phyloP scores from a whole-genome alignment of 1,140 invertebrate genomes.

The Dendrolimus punctatus region DNA sequence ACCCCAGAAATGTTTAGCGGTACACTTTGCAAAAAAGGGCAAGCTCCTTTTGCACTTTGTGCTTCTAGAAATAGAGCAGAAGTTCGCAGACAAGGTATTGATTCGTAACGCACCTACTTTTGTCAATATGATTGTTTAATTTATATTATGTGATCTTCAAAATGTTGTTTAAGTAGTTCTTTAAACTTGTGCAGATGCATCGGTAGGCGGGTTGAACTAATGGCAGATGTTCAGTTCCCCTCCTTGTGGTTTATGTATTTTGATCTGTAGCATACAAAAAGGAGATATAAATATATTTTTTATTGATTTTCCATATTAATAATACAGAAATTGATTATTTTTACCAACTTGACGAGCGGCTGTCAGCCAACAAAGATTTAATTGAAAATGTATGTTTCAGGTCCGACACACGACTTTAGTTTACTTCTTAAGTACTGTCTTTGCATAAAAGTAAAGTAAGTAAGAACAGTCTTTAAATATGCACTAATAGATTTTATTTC shows the following conservation, averaged over 20 bases:
- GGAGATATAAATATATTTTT: conserved; percentile 2
- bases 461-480: too few relatives aligned
- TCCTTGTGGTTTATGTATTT: conserved; percentile 27
- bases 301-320: conserved; percentile 6
- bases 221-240: conserved; percentile 32
- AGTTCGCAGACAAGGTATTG: too few relatives aligned
- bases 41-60: too few relatives aligned
- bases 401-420: too few relatives aligned
- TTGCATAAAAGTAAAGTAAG: too few relatives aligned
- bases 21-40: too few relatives aligned
- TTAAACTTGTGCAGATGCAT: conserved; percentile 52
- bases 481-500: too few relatives aligned
- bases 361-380: too few relatives aligned
- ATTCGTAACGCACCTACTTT: conserved; percentile 55
- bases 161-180: conserved; percentile 58
- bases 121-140: conserved; percentile 61
- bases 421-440: too few relatives aligned
- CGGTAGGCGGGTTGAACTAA: conserved; percentile 28
- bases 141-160: conserved; percentile 63
- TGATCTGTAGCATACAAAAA: conserved; percentile 9
- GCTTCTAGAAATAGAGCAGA: too few relatives aligned
- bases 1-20: conserved; percentile 23
- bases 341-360: too few relatives aligned
- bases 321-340: background rate
- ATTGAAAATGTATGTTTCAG: too few relatives aligned